Evolutionary conservation across 64 coral and sea anemone genomes (phyloP).

Genomic region (Actinia equina): DNA sequence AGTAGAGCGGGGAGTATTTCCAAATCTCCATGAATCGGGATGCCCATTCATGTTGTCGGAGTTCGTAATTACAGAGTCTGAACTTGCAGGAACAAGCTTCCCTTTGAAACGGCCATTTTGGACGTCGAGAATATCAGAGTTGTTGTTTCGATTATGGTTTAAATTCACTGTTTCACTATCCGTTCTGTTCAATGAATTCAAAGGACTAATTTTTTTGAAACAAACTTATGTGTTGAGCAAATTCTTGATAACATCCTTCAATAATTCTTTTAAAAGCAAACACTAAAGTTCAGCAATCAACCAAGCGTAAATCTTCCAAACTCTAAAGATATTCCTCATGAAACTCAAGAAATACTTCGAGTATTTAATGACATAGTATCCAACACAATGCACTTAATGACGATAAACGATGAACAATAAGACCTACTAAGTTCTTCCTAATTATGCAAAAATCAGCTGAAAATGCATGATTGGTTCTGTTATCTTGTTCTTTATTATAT

Average conservation of each 20-base stretch:
- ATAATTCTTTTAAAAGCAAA: too few relatives aligned
- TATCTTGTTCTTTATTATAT: too few relatives aligned
- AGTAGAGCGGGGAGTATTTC: neutral
- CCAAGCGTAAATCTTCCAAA: too few relatives aligned
- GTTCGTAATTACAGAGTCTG: constrained; percentile 71
- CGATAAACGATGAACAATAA: too few relatives aligned
- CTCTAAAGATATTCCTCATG: too few relatives aligned
- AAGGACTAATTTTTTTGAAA: constrained; percentile 38
- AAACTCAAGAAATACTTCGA: too few relatives aligned
- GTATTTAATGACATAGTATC: constrained; percentile 34
- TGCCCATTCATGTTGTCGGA: constrained; percentile 9
- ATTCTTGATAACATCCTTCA: too few relatives aligned
- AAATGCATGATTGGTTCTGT: too few relatives aligned
- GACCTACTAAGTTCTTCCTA: too few relatives aligned
- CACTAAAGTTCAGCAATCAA: too few relatives aligned
- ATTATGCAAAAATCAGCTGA: too few relatives aligned
- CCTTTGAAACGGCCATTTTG: constrained; percentile 9
- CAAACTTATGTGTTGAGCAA: constrained; percentile 33
- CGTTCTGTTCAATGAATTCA: constrained; percentile 41
- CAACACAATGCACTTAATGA: constrained; percentile 43
- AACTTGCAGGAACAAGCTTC: constrained; percentile 52
- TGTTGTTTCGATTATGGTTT: constrained; percentile 38
- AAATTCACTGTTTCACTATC: constrained; percentile 46
- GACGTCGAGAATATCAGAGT: constrained; percentile 66
- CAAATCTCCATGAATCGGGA: neutral